Evolutionary conservation across 2,113 vertebrate species (phyloP), one percentile per base, ranked within the genome.

Genomic region (Gymnogyps californianus): DNA sequence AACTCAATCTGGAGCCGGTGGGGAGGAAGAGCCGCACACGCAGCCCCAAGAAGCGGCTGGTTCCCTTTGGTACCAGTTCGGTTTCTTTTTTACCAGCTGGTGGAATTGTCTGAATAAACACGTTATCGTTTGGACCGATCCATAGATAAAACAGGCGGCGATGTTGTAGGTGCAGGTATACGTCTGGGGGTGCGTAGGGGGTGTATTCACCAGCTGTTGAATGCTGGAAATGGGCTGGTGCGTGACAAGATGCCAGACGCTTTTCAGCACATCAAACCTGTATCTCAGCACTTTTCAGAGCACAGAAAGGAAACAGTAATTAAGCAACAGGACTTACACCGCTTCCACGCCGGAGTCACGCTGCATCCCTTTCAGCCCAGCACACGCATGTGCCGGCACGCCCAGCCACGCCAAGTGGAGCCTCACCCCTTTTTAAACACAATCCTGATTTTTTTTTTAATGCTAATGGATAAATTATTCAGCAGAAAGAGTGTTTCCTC

Each of bases 211-310:
- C 96, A 95, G 93, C 93, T 95, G 83, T 62, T 92, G 94, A 89
- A 87, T 71, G 55, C 80, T 70, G 86, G 91, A 89, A 91, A 93
- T 40, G 86, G 91, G 93, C 85, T 92, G 91, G 86, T 55, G 86
- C 22, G 2, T 90, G 93, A 96, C 91, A 92, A 94, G 81, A 94
- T 24, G 93, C 94, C 96, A 95, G 96, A 89, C 46, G 29, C 89
- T 92, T 95, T 96, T 89, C 94, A 91, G 89, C 46, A 26, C 89
- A 18, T 94, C 95, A 74, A 71, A 92, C 70, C 93, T 21, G 29
- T 71, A 78, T 46, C 94, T 96, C 96, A 82, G 94, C 89, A 24
- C 72, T 96, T 96, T 91, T 70, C 87, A 51, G 3, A 7, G 87
- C 8, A 0, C 7, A 0, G 89, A 40, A 82, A 89, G 72, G 96